Conservation (phyloP, 2,113 vertebrate genomes). For the Hydrolagus affinis region DNA sequence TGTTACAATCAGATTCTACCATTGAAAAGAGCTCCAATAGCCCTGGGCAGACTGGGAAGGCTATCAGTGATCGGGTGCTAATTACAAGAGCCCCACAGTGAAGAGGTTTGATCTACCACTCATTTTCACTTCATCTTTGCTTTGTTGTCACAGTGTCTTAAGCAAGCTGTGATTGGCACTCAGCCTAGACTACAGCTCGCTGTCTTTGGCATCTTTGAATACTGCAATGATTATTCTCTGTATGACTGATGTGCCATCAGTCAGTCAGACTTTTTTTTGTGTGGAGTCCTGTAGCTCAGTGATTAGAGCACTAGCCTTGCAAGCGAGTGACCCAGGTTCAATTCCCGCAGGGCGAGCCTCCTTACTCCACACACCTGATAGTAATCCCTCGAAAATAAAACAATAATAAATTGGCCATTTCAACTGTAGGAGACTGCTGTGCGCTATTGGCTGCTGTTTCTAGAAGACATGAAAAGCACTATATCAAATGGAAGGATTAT, state of each 20-base stretch:
- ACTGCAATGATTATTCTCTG: neutral
- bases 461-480: too few species aligned
- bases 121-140: conserved; percentile 9
- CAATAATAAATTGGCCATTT: too few species aligned
- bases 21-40: neutral
- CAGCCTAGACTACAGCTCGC: neutral
- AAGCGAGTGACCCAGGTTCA: too few species aligned
- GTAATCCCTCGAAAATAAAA: too few species aligned
- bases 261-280: too few species aligned
- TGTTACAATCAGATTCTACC: neutral
- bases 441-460: too few species aligned
- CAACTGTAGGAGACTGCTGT: too few species aligned
- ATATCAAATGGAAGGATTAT: too few species aligned
- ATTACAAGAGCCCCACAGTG: neutral
- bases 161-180: conserved; percentile 5
- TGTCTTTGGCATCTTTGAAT: neutral
- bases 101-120: conserved; percentile 17
- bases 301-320: too few species aligned
- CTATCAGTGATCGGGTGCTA: neutral
- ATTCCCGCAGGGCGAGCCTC: too few species aligned
- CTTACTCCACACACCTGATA: too few species aligned
- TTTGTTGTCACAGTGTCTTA: conserved; percentile 15
- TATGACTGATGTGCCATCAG: neutral
- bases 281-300: too few species aligned
- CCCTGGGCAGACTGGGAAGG: neutral